Base-by-base conservation (phyloP, 1,140 invertebrate genomes). In the Hyphantria cunea region DNA sequence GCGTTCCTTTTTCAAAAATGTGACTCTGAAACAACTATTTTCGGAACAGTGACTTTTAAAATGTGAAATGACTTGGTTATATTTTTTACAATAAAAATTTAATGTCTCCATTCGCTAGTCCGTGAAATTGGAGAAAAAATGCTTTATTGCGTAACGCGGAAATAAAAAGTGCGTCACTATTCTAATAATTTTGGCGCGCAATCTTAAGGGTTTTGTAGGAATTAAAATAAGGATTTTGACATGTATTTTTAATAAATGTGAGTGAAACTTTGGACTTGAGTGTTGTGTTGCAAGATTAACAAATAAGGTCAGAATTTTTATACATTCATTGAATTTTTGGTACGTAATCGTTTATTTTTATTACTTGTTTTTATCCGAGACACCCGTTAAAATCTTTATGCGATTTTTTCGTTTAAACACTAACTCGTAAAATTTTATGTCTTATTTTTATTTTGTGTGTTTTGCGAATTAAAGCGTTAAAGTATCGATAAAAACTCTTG, bases 71-170 rank as follows among this genome's bases (percentile, higher is more conserved):
- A 60, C 56, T 65, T 32, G 33, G 54, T 17, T 48, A 53, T 58
- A 48, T 53, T 62, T n/a, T 66, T 68, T 52, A 61, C 65, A 62
- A 53, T 73, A 76, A 73, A 70, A 67, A 66, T 68, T 66, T 66
- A 70, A 65, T 70, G 48, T 68, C 47, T 31, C 63, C 54, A 44
- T 47, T 67, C 70, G 53, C 42, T 42, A 62, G 71, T 60, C 64
- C 78, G 75, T 85, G 78, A 82, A 85, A 82, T 82, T 82, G 74
- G 63, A 49, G 45, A 64, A 80, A 82, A 81, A 81, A 82, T 78
- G 68, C 77, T 77, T 77, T 73, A 75, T 66, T 70, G 60, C 55
- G 68, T 68, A 70, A 74, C 58, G 68, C 56, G 54, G 66, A 70
- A 74, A 80, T 76, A 74, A 72, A 80, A 74, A 79, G 69, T 79